Evolutionary conservation across 1,140 invertebrate genomes (phyloP).

Genomic region (Phortica variegata): DNA sequence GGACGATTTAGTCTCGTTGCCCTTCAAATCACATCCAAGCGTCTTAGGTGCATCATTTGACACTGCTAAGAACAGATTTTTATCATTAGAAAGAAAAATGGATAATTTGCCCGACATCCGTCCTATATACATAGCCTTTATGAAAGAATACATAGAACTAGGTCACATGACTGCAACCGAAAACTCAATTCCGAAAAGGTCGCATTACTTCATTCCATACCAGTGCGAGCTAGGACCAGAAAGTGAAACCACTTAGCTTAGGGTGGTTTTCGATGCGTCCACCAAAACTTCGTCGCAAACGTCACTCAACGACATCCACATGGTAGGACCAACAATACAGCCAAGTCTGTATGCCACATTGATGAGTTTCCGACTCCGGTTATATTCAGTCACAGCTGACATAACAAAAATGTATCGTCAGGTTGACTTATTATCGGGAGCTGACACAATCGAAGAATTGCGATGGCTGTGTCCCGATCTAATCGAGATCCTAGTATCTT

Average conservation of each 20-base stretch:
- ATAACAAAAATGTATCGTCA: slow-evolving; percentile 47
- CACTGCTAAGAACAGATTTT: background rate
- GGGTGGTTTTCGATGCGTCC: slow-evolving; percentile 42
- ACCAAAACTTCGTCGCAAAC: slow-evolving; percentile 15
- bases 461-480: background rate
- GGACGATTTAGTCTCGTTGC: slow-evolving; percentile 1
- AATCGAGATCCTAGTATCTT: background rate
- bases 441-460: slow-evolving; percentile 15
- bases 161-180: slow-evolving; percentile 3
- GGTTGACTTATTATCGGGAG: slow-evolving; percentile 54
- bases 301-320: slow-evolving; percentile 19
- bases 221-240: slow-evolving; percentile 4
- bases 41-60: background rate
- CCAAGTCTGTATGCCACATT: slow-evolving; percentile 3
- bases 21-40: background rate
- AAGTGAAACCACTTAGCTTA: slow-evolving; percentile 19
- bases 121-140: background rate
- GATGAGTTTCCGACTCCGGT: slow-evolving; percentile 34
- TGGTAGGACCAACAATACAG: slow-evolving; percentile 12
- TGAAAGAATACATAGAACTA: slow-evolving; percentile 7
- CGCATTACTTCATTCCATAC: slow-evolving; percentile 5
- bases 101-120: background rate
- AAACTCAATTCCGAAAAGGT: background rate
- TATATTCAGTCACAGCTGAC: slow-evolving; percentile 26
- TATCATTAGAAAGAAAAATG: background rate